Percentiles rank a stretch among this genome's conserved stretches.
These are phyloP conservation scores for Sinocyclocheilus anshuiensis DNA, from an alignment of 2,113 vertebrate species.

Conservation along the genomic window DNA sequence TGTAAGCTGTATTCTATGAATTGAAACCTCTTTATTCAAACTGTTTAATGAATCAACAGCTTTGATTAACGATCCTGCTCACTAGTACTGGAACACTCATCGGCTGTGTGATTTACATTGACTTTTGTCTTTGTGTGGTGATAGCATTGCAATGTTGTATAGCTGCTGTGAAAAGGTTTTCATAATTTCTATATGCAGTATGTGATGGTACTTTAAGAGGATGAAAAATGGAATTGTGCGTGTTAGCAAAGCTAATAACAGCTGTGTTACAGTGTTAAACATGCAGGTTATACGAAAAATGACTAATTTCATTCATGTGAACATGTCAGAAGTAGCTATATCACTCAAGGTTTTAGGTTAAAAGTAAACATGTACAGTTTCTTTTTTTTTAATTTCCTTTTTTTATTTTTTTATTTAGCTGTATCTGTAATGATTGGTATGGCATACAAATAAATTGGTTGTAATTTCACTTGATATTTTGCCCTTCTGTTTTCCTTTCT, in stretches of 20 bases:
- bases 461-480: constrained; percentile 48
- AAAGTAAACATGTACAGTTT: constrained; percentile 72
- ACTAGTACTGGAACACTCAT: constrained; percentile 58
- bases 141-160: constrained; percentile 71
- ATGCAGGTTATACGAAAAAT: constrained; percentile 58
- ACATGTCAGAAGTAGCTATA: constrained; percentile 53
- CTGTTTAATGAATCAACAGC: constrained; percentile 45
- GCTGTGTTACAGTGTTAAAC: constrained; percentile 63
- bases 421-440: constrained; percentile 67
- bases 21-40: constrained; percentile 50
- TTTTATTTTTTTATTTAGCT: constrained; percentile 50
- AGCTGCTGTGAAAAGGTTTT: constrained; percentile 68
- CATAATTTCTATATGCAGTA: constrained; percentile 64
- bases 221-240: constrained; percentile 57
- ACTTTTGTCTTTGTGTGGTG: constrained; percentile 64
- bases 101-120: constrained; percentile 56
- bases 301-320: constrained; percentile 66
- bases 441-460: constrained; percentile 69
- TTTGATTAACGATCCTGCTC: constrained; percentile 56
- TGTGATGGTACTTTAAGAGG: constrained; percentile 69
- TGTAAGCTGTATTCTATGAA: constrained; percentile 58
- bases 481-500: background rate
- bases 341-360: constrained; percentile 60
- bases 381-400: constrained; percentile 39
- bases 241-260: constrained; percentile 62